Conservation (phyloP, 2,888 invertebrate species). For the Ptychoptera albimana region DNA sequence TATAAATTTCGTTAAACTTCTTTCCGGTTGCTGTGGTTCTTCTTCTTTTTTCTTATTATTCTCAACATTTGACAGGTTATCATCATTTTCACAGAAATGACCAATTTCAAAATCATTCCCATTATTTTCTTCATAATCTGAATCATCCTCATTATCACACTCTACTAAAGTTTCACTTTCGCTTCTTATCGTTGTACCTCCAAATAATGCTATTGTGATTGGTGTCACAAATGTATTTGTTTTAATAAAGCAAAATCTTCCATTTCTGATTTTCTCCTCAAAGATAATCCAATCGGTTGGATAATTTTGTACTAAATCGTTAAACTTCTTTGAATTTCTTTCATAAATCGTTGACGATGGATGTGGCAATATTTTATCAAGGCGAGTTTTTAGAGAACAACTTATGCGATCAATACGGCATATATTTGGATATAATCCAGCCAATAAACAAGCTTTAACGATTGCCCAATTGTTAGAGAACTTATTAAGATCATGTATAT, state of each 20-base stretch:
- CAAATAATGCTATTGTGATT: conserved; percentile 59
- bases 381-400: conserved; percentile 44
- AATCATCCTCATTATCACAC: not conserved
- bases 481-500: conserved; percentile 63
- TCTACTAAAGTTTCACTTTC: not conserved
- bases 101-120: conserved; percentile 27
- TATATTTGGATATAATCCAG: conserved; percentile 82
- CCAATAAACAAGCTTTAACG: conserved; percentile 75
- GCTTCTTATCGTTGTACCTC: conserved; percentile 13
- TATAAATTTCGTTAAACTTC: conserved; percentile 27
- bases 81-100: not conserved
- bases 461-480: conserved; percentile 81
- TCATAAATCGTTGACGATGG: conserved; percentile 38
- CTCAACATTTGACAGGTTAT: conserved; percentile 1
- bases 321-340: not conserved
- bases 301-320: conserved; percentile 22
- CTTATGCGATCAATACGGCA: conserved; percentile 53
- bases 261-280: conserved; percentile 65
- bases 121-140: conserved; percentile 20
- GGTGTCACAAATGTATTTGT: conserved; percentile 72
- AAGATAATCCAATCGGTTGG: conserved; percentile 75
- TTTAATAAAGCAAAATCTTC: conserved; percentile 52
- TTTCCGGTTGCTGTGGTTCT: conserved; percentile 13
- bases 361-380: conserved; percentile 37
- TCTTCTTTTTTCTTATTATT: conserved; percentile 17